These are phyloP conservation scores for Podarcis cretensis DNA, from an alignment of 2,113 vertebrate species.

Conservation along the genomic window DNA sequence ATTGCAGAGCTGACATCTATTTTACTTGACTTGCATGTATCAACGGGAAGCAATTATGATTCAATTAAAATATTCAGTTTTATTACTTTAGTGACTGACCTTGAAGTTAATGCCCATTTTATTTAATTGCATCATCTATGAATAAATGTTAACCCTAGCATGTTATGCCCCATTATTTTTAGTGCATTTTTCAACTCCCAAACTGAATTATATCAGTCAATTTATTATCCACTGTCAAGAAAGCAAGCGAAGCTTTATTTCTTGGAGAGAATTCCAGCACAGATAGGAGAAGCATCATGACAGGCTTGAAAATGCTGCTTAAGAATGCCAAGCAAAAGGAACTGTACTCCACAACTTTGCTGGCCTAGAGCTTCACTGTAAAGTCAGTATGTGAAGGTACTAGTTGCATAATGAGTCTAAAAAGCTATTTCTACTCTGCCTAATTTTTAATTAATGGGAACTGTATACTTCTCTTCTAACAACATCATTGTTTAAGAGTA, in stretches of 20 bases:
- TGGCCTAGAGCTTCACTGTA: constrained; percentile 57
- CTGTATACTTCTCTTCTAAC: constrained; percentile 27
- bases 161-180: constrained; percentile 83
- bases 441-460: constrained; percentile 53
- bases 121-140: constrained; percentile 82
- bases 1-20: constrained; percentile 77
- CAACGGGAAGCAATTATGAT: constrained; percentile 81
- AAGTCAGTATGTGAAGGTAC: constrained; percentile 64
- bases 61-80: constrained; percentile 84
- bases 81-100: constrained; percentile 83
- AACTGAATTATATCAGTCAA: constrained; percentile 71
- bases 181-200: constrained; percentile 73
- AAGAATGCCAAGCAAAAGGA: constrained; percentile 54
- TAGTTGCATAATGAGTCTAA: constrained; percentile 52
- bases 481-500: constrained; percentile 1
- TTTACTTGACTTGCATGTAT: constrained; percentile 81
- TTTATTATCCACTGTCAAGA: constrained; percentile 70
- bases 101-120: constrained; percentile 82
- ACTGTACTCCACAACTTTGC: constrained; percentile 42
- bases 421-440: constrained; percentile 54
- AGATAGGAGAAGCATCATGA: constrained; percentile 54
- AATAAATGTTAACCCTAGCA: constrained; percentile 81
- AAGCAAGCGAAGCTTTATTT: constrained; percentile 72
- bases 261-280: constrained; percentile 46
- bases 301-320: constrained; percentile 63